Evolutionary conservation across 2,113 vertebrate species (phyloP).

Genomic region (Neotragus moschatus): DNA sequence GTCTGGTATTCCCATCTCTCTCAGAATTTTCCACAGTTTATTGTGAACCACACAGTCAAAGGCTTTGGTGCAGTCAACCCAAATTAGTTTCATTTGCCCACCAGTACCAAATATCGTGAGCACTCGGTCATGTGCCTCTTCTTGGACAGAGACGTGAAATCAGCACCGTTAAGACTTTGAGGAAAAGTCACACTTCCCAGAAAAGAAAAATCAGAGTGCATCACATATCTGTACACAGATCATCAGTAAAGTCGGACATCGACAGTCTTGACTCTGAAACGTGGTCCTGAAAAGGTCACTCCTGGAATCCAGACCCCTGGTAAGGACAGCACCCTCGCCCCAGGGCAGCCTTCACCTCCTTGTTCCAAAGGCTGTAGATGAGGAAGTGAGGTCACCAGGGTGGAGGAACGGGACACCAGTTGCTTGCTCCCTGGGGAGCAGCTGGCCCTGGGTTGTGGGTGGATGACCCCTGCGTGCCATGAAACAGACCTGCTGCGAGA

Average conservation of each 20-base stretch:
- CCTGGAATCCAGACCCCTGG: neutral
- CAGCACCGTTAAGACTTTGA: too few relatives aligned
- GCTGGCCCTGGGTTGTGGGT: conserved; percentile 40
- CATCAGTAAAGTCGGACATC: rapidly evolving
- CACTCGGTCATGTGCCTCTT: neutral
- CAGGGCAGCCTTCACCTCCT: conserved; percentile 57
- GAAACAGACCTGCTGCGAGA: conserved; percentile 20
- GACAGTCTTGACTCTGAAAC: neutral
- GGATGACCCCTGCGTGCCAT: conserved; percentile 39
- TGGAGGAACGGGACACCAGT: conserved; percentile 43
- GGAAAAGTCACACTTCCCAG: neutral
- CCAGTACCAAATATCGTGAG: neutral
- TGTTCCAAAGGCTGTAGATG: conserved; percentile 37
- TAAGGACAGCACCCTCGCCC: neutral
- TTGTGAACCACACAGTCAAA: too few relatives aligned
- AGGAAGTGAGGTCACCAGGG: conserved; percentile 23
- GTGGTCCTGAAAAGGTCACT: neutral
- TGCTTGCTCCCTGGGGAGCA: conserved; percentile 52
- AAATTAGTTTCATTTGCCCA: neutral
- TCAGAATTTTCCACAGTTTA: too few relatives aligned
- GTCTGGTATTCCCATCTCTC: too few relatives aligned
- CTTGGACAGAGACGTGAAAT: neutral
- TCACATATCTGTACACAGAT: too few relatives aligned
- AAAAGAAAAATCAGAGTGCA: neutral
- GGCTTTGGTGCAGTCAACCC: too few relatives aligned